Conservation (phyloP, 1,140 invertebrate genomes). For the Lanistes nyassanus region DNA sequence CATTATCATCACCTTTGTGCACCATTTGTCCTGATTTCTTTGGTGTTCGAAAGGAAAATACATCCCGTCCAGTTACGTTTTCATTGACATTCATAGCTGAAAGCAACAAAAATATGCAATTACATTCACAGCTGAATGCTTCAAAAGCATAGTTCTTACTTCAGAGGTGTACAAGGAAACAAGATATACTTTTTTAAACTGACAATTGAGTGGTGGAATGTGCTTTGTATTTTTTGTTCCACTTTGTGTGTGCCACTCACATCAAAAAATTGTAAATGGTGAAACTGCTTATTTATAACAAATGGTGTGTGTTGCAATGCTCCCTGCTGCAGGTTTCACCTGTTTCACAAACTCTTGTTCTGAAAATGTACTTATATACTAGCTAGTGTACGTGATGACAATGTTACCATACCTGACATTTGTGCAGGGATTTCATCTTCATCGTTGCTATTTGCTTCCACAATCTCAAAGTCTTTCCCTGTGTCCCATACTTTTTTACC, state of each 20-base stretch:
- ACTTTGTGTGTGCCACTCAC: too few species aligned
- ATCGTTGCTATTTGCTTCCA: constrained; percentile 18
- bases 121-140: neutral
- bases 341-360: too few species aligned
- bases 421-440: constrained; percentile 3
- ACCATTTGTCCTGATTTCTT: constrained; percentile 62
- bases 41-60: constrained; percentile 57
- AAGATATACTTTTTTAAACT: neutral
- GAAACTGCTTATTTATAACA: too few species aligned
- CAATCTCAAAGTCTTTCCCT: neutral
- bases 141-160: neutral
- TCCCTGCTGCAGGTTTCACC: too few species aligned
- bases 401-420: neutral
- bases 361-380: too few species aligned
- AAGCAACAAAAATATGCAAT: constrained; percentile 21
- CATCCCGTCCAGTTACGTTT: constrained; percentile 43
- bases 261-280: neutral
- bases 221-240: too few species aligned
- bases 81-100: constrained; percentile 41
- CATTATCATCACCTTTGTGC: constrained; percentile 45
- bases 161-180: neutral
- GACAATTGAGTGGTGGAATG: neutral
- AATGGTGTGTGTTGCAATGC: too few species aligned
- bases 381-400: too few species aligned
- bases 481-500: neutral